These are phyloP conservation scores for Aelia acuminata DNA, from an alignment of 2,888 invertebrate genomes.

Conservation along the genomic window DNA sequence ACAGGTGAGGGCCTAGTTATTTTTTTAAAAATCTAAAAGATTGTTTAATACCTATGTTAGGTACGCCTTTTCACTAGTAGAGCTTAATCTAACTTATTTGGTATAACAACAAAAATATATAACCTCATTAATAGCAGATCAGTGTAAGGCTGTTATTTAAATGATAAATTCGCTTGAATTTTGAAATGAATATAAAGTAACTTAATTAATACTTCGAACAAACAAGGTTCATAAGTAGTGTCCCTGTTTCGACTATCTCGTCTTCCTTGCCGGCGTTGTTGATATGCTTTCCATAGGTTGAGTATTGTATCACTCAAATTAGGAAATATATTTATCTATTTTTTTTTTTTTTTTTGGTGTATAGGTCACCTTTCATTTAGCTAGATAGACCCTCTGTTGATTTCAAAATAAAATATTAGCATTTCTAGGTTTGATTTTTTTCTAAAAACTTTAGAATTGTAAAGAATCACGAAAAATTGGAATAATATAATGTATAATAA, in stretches of 20 bases:
- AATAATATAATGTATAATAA: too few relatives aligned
- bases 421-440: too few relatives aligned
- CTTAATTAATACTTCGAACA: neutral
- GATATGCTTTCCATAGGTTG: neutral
- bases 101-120: too few relatives aligned
- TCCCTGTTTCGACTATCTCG: neutral
- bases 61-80: too few relatives aligned
- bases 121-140: neutral
- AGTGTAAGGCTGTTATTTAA: rapidly evolving
- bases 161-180: neutral
- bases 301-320: neutral
- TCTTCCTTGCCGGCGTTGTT: neutral
- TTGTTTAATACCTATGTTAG: neutral
- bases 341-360: neutral
- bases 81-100: too few relatives aligned
- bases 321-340: neutral
- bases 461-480: too few relatives aligned
- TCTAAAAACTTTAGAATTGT: too few relatives aligned
- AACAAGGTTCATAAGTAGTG: neutral
- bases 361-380: neutral
- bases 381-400: neutral
- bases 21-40: neutral
- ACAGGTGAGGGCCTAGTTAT: neutral
- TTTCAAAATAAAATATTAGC: too few relatives aligned
- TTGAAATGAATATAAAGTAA: neutral